Evolutionary conservation across 2,797 vertebrate species (phyloP).

Genomic region (Chelonia mydas): DNA sequence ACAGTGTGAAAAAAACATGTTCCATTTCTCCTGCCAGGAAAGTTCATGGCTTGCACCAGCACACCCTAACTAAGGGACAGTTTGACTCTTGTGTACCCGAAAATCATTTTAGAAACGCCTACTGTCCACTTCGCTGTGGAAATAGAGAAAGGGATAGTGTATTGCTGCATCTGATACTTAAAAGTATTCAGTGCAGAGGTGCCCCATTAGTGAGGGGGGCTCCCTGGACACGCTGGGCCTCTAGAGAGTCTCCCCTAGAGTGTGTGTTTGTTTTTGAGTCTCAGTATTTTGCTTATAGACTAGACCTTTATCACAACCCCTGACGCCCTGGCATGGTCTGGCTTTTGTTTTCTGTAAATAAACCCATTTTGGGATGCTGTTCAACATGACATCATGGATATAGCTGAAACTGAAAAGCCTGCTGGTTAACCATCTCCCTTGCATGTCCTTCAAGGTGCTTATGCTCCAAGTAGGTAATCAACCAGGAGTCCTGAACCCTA

Average conservation of each 20-base stretch:
- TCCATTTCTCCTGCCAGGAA: background rate
- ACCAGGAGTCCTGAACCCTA: conserved; percentile 66
- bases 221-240: background rate
- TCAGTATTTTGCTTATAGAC: background rate
- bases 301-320: background rate
- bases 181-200: background rate
- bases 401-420: background rate
- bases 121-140: background rate
- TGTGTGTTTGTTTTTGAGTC: background rate
- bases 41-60: background rate
- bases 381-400: background rate
- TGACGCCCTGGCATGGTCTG: background rate
- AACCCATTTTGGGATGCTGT: background rate
- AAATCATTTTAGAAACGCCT: no score
- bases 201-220: background rate
- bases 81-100: background rate
- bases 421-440: background rate
- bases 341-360: no score
- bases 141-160: background rate
- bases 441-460: conserved; percentile 67
- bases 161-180: background rate
- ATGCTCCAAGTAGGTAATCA: conserved; percentile 75
- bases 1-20: background rate
- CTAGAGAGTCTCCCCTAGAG: background rate
- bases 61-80: background rate